A percentile compares a stretch with the other conserved stretches of the same genome.
phyloP scores from a whole-genome alignment of 1,140 invertebrate species.

The Ceratitis capitata region DNA sequence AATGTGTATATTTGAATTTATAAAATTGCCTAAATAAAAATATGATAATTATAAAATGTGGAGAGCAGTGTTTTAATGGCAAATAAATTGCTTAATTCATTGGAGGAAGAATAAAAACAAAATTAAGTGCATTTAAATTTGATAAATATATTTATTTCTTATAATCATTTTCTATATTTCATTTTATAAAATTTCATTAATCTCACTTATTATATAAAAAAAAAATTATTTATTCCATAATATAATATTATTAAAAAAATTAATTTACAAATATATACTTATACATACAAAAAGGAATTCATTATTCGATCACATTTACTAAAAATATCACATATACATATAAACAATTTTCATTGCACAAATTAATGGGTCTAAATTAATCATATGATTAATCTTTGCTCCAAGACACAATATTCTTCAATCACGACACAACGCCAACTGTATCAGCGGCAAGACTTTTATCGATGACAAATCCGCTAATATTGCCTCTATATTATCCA shows the following conservation, averaged over 20 bases:
- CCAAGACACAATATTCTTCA: conserved; percentile 33
- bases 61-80: not conserved
- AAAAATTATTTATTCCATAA: not conserved
- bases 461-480: conserved; percentile 90
- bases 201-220: not conserved
- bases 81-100: no score
- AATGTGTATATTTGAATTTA: conserved; percentile 34
- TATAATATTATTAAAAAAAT: not conserved
- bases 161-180: not conserved
- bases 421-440: conserved; percentile 71
- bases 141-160: no score
- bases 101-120: no score
- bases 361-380: not conserved
- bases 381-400: not conserved
- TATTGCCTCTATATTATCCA: conserved; percentile 88
- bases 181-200: not conserved
- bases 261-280: no score
- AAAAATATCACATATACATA: conserved; percentile 19
- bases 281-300: not conserved
- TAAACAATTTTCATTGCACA: not conserved
- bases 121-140: no score
- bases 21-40: conserved; percentile 32
- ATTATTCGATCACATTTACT: not conserved
- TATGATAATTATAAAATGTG: not conserved
- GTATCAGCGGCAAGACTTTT: conserved; percentile 84